Evolutionary conservation across 2,797 vertebrate genomes (phyloP), one percentile per base, ranked within the genome.

Genomic region (Miichthys miiuy): DNA sequence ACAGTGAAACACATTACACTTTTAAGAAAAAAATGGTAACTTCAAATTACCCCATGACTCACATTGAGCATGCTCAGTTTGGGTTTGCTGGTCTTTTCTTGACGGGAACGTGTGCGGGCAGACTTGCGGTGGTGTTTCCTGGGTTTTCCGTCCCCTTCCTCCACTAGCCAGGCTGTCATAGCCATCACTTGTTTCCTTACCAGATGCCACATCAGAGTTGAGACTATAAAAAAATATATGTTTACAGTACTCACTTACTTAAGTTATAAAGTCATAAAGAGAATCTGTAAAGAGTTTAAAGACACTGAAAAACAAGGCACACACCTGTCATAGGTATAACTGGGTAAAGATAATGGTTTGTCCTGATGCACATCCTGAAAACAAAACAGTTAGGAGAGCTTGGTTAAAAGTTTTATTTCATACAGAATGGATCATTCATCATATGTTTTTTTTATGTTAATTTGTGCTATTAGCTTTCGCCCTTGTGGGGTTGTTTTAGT

Each of bases 11-110:
- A 79, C 5, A 68, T 21, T 17, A 7, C 25, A 0, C 21, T 21
- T 65, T 51, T 1, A 27, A 58, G 1, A 52, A 21, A 55, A 60
- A 60, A 47, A 48, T 3, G 57, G 2, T 20, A 21, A 58, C 8
- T 64, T 14, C 3, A 63, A 20, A 63, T 55, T 0, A 38, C 11
- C 7, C 5, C 16, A 2, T 7, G 30, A 93, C 97, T 97, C 92
- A 97, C 98, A 82, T 99, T 99, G 83, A 99, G 90, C 92, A 99
- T 99, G 89, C 96, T 99, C 60, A 99, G 95, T 85, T 98, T 98
- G 47, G 98, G 97, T 77, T 96, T 97, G 94, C 86, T 98, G 79
- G 96, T 93, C 91, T 96, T 97, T 88, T 99, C 98, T 82, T 98
- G 98, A 2, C 98, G 96, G 0, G 98, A 99, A 8, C 98, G 97